Conservation (phyloP, 2,113 vertebrate species). For the Zingel zingel region DNA sequence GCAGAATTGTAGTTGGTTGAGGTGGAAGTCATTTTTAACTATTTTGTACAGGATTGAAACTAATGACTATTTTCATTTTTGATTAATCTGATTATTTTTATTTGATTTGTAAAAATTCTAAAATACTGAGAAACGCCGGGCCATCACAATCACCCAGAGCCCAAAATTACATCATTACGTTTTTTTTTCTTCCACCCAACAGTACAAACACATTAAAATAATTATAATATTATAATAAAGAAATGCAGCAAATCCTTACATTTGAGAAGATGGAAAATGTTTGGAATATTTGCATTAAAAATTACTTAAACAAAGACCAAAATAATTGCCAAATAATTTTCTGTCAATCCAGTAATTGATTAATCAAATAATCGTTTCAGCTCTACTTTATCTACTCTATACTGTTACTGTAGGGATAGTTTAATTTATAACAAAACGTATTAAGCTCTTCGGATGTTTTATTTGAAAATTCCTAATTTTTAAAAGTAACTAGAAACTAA, state of each 20-base stretch:
- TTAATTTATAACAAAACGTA: neutral
- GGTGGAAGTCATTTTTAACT: neutral
- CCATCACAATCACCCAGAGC: neutral
- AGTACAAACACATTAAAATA: neutral
- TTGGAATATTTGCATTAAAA: neutral
- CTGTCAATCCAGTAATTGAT: neutral
- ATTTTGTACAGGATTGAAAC: neutral
- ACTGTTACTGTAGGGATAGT: neutral
- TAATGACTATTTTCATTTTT: neutral
- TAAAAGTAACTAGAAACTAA: neutral
- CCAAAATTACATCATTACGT: too few species aligned
- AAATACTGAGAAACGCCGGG: neutral
- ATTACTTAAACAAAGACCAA: neutral
- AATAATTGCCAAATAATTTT: neutral
- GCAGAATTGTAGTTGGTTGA: neutral
- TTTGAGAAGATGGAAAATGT: neutral
- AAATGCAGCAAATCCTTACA: neutral
- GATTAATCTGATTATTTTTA: neutral
- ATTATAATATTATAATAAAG: too few species aligned
- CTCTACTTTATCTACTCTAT: neutral
- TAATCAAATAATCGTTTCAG: neutral
- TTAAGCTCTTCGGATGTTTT: neutral
- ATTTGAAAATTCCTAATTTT: neutral
- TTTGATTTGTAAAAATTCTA: neutral
- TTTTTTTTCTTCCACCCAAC: neutral